Evolutionary conservation across 2,113 vertebrate species (phyloP).

Genomic region (Megatriorchis doriae): DNA sequence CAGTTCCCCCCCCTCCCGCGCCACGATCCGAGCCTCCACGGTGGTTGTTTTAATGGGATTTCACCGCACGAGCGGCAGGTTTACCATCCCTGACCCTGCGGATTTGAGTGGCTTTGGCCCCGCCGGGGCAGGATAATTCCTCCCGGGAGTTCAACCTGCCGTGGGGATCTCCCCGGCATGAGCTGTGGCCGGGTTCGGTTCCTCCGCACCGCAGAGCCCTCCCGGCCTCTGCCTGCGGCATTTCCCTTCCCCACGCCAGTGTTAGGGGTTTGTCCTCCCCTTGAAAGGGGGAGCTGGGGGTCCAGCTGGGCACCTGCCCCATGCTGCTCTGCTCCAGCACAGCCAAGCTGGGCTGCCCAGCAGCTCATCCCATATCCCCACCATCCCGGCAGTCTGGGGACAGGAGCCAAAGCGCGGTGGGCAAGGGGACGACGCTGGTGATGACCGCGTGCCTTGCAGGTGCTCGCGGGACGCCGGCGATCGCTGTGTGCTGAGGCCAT

Average conservation of each 20-base stretch:
- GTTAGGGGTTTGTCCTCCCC: background rate
- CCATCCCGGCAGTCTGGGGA: background rate
- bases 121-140: background rate
- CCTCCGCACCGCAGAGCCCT: rapidly evolving
- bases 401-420: rapidly evolving
- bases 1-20: background rate
- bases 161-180: background rate
- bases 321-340: background rate
- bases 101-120: background rate
- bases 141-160: background rate
- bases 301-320: background rate
- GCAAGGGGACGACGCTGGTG: background rate
- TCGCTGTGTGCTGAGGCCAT: background rate
- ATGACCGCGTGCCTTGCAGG: background rate
- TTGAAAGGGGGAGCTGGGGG: background rate
- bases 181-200: rapidly evolving
- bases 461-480: background rate
- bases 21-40: background rate
- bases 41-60: conserved; percentile 35
- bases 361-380: background rate
- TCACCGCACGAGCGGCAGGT: background rate
- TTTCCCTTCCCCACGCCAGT: background rate
- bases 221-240: rapidly evolving
- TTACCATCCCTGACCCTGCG: background rate
- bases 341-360: rapidly evolving